Base-by-base conservation (phyloP, 2,113 vertebrate genomes). In the Morphnarchus princeps region DNA sequence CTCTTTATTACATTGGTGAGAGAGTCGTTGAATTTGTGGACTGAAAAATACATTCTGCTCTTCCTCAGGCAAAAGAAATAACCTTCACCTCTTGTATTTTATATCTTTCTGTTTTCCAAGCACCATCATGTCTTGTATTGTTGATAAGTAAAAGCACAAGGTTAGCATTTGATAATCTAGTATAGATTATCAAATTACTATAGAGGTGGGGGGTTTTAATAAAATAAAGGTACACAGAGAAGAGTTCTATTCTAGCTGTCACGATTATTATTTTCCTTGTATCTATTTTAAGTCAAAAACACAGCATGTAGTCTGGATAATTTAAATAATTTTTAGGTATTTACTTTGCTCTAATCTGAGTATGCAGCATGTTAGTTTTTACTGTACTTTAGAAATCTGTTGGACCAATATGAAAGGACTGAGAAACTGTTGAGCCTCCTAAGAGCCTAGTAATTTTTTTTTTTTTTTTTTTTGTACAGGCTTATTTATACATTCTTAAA, bases 191-290 rank as follows among this genome's bases (percentile, higher is more conserved):
- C 20, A 43, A 78, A 57, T n/a, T 82, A 61, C 21, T 42, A 8
- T 18, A 49, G 16, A 84, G 4, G 11, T 52, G 11, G 1, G 4
- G 3, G 0, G 4, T 1, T 0, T 0, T 21, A 62, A 40, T 16
- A 47, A 65, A 77, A 73, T 3, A 52, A 49, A 49, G 6, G 12
- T 63, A 26, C 38, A 28, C 16, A 59, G n/a, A 76, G 15, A 89
- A 63, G 36, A 66, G 7, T 78, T 82, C 36, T 77, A 5, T 72
- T 90, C 28, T 81, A 71, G 20, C 5, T 87, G 20, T n/a, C 21
- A 16, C 67, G 13, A 43, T 55, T 70, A 42, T 50, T 55, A 65
- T 76, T 95, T 91, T 74, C 57, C 26, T 67, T 13, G 2, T 71
- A 55, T 34, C 4, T 70, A 74, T 63, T 91, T 70, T 63, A 38